Evolutionary conservation across 2,113 vertebrate species (phyloP), one percentile per base, ranked within the genome.

Genomic region (Todiramphus chloris): DNA sequence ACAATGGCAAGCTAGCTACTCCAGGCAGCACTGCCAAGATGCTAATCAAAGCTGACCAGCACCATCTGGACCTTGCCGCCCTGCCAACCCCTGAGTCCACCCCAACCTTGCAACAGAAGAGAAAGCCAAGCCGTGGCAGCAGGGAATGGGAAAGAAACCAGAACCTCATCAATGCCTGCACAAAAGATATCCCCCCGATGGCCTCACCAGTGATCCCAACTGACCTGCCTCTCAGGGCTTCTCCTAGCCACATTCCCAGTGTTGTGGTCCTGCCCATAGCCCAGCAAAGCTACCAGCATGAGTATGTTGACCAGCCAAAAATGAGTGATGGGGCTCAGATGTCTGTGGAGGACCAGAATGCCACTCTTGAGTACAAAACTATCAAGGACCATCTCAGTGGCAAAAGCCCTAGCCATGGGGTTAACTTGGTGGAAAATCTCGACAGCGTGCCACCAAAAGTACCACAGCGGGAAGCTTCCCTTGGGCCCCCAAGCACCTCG

Each of bases 91-190:
- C 99, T 0, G 99, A 99, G 95, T 99, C 99, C 87, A 99, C 99
- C 5, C 99, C 99, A 7, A 99, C 98, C 4, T 97, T 99, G 95
- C 99, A 99, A 97, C 99, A 99, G 27, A 99, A 99, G 43, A 99
- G 99, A 48, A 99, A 99, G 94, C 99, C 99, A 63, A 98, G 98
- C 93, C 98, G 99, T 5, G 99, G 99, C 69, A 99, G 99, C 96
- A 98, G 99, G 3, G 99, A 99, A 66, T 99, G 99, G 99, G 99
- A 99, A 78, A 97, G 99, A 92, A 99, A 99, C 96, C 99, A 99
- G 98, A 99, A 99, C 96, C 98, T 99, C 83, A 99, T 99, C 97
- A 99, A 99, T 8, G 99, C 99, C 78, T 99, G 99, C 95, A 99
- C 99, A 44, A 99, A 99, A 98, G 99, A 99, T 94, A 98, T 99